Percentiles rank a stretch among this genome's conserved stretches.
Conservation (phyloP, 2,888 invertebrate genomes). For the Amblyjoppa proteus region DNA sequence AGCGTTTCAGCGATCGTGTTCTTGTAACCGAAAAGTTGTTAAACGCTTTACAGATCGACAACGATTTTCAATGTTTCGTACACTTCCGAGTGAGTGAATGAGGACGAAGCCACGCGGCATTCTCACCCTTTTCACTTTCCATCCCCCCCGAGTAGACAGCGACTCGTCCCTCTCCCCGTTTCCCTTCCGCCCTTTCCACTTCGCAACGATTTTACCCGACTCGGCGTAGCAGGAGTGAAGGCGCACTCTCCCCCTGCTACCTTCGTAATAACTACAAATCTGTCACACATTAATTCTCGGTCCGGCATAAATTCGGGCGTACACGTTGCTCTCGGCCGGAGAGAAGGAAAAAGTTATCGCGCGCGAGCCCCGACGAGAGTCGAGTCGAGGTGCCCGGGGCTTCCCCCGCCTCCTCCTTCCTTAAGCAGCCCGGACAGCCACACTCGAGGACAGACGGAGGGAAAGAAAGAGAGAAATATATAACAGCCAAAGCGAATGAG, state of each 20-base stretch:
- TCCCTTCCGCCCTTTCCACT: slow-evolving; percentile 56
- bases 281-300: slow-evolving; percentile 85
- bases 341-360: slow-evolving; percentile 82
- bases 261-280: slow-evolving; percentile 84
- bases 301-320: slow-evolving; percentile 83
- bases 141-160: slow-evolving; percentile 60
- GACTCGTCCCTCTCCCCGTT: slow-evolving; percentile 63
- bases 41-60: not conserved
- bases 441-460: slow-evolving; percentile 43
- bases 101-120: slow-evolving; percentile 33
- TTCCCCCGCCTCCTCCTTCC: slow-evolving; percentile 41
- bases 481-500: slow-evolving; percentile 29
- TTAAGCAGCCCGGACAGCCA: slow-evolving; percentile 31
- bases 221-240: slow-evolving; percentile 32
- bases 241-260: slow-evolving; percentile 67
- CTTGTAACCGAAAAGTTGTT: slow-evolving; percentile 10
- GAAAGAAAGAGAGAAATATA: slow-evolving; percentile 49
- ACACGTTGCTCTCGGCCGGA: slow-evolving; percentile 70
- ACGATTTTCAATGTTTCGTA: not conserved
- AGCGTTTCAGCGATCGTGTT: not conserved
- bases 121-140: slow-evolving; percentile 69
- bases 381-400: slow-evolving; percentile 32
- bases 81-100: not conserved
- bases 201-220: slow-evolving; percentile 53
- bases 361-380: slow-evolving; percentile 68